Conservation (phyloP, 2,113 vertebrate species). For the Polyodon spathula region DNA sequence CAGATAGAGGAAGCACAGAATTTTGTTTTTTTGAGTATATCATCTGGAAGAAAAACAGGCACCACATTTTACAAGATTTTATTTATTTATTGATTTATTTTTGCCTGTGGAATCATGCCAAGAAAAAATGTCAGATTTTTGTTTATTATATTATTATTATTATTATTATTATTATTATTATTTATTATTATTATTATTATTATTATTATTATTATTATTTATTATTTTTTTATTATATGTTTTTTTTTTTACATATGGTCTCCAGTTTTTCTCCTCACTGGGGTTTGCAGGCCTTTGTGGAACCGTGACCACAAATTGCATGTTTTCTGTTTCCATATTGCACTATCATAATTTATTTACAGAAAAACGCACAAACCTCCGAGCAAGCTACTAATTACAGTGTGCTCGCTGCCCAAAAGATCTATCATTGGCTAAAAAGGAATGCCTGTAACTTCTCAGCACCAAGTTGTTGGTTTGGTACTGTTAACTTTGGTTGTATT, state of each 20-base stretch:
- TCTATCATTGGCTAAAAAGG: slow-evolving; percentile 7
- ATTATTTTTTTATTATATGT: too few relatives aligned
- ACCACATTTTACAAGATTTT: not conserved
- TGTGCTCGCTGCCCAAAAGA: slow-evolving; percentile 16
- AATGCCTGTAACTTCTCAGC: not conserved
- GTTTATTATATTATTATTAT: not conserved
- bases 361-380: slow-evolving; percentile 16
- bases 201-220: too few relatives aligned
- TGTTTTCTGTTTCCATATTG: slow-evolving; percentile 27
- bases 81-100: not conserved
- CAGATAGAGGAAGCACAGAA: not conserved
- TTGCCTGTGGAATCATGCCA: not conserved
- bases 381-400: slow-evolving; percentile 21
- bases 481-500: not conserved
- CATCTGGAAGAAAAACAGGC: slow-evolving; percentile 7
- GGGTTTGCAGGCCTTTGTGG: slow-evolving; percentile 14
- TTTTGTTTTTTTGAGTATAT: slow-evolving; percentile 2
- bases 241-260: not conserved
- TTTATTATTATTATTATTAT: too few relatives aligned
- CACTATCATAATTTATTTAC: slow-evolving; percentile 21
- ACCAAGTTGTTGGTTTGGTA: not conserved
- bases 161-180: too few relatives aligned
- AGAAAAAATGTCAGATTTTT: not conserved
- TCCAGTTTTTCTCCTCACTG: not conserved
- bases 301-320: slow-evolving; percentile 32